Conservation (phyloP, 1,140 invertebrate species). For the Odontomachus brunneus region DNA sequence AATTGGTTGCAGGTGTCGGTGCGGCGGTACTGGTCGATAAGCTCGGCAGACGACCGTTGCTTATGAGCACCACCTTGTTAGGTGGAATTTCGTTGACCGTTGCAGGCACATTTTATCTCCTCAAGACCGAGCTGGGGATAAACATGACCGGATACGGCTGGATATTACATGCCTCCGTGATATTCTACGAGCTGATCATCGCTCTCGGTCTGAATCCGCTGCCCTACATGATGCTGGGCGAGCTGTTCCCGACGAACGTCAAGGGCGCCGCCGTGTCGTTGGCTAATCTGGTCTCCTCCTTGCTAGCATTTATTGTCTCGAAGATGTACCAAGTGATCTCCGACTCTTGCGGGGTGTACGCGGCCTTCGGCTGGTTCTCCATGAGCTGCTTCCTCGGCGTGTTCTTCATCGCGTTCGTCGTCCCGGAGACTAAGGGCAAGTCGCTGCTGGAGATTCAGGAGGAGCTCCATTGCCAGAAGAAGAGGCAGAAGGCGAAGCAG, state of each 20-base stretch:
- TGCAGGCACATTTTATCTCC: conserved; percentile 84
- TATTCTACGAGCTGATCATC: conserved; percentile 87
- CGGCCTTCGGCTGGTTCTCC: conserved; percentile 87
- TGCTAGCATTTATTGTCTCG: conserved; percentile 85
- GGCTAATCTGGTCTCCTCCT: conserved; percentile 82
- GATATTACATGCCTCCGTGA: conserved; percentile 86
- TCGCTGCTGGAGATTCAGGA: conserved; percentile 89
- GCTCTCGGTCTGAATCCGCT: conserved; percentile 87
- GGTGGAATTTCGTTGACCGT: conserved; percentile 83
- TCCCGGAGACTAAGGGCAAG: conserved; percentile 91
- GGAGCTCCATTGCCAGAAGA: conserved; percentile 78
- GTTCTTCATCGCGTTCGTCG: conserved; percentile 87
- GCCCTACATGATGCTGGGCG: conserved; percentile 87
- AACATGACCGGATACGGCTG: conserved; percentile 82
- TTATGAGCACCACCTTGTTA: conserved; percentile 86
- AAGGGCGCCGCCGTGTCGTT: conserved; percentile 86
- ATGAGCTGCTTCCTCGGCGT: conserved; percentile 85
- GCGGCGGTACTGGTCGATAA: conserved; percentile 86
- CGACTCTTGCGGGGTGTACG: conserved; percentile 85
- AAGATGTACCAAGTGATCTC: conserved; percentile 87
- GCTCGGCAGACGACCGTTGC: conserved; percentile 86
- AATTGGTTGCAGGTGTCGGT: conserved; percentile 87
- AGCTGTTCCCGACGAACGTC: conserved; percentile 88
- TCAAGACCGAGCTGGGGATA: conserved; percentile 81
- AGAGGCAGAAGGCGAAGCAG: conserved; percentile 27